Evolutionary conservation across 2,113 vertebrate species (phyloP), one percentile per base, ranked within the genome.

Genomic region (Lonchura striata): DNA sequence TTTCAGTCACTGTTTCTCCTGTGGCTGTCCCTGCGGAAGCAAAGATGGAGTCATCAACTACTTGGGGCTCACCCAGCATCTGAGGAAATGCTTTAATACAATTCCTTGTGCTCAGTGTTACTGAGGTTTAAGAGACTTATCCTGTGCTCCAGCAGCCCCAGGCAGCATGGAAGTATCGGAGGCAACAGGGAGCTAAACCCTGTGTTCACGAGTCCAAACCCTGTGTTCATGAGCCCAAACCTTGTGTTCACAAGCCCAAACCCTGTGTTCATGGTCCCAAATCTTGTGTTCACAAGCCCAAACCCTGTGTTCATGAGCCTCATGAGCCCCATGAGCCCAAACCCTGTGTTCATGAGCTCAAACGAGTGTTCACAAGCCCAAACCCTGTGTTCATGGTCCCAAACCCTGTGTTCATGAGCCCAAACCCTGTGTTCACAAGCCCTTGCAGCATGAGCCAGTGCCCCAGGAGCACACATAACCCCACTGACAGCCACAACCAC

Each of bases 161-260:
- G 69, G 30, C 46, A 60, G 44, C 23, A 16, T 37, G 0, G 0
- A 52, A 28, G 6, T 1, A 2, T 46, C 4, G 3, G 59, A 52
- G 37, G 28, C 13, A n/a, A n/a, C n/a, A n/a, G n/a, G n/a, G n/a
- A n/a, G n/a, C n/a, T n/a, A n/a, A n/a, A 47, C 16, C 16, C 35
- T 39, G 25, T 50, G 65, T 21, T 69, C 33, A 27, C n/a, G n/a
- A n/a, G n/a, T n/a, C n/a, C 24, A 37, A 31, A 52, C 13, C 17
- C 18, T 11, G 30, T 22, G 30, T 13, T 44, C 47, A 64, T 0
- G 1, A 17, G 21, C 44, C n/a, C 42, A 59, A 14, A 23, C 8
- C 37, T 37, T 15, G 16, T 25, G 15, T 24, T 41, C 37, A 33
- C 0, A 2, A 33, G 15, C 49, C 35, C 66, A 70, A 17, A 39